These are phyloP conservation scores for Parotia lawesii DNA, from an alignment of 2,113 vertebrate species.

Conservation along the genomic window DNA sequence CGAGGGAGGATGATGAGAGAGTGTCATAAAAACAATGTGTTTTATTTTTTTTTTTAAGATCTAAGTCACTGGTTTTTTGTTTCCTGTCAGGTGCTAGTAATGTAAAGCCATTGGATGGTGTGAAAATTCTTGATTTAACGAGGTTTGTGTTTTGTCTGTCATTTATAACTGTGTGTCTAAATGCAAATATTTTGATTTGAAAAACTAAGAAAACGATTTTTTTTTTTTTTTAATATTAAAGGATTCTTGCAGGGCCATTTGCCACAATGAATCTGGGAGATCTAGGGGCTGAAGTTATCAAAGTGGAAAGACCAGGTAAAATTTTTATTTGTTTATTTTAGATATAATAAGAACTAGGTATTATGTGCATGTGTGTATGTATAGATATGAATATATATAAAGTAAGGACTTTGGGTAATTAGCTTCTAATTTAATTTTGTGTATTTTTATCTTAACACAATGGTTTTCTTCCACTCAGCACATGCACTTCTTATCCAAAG, in stretches of 20 bases:
- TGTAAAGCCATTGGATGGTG: constrained; percentile 78
- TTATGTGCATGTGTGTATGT: background rate
- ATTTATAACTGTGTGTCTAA: background rate
- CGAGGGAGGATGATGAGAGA: background rate
- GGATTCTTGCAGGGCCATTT: constrained; percentile 92
- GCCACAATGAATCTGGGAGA: constrained; percentile 96
- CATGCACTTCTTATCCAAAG: background rate
- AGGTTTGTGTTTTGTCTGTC: constrained; percentile 72
- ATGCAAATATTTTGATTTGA: background rate
- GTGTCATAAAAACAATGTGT: background rate
- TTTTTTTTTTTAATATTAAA: constrained; percentile 61
- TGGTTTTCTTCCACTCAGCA: background rate
- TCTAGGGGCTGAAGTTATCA: constrained; percentile 93
- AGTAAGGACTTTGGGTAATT: background rate
- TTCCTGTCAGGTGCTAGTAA: constrained; percentile 54
- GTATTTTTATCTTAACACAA: background rate
- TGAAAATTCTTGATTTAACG: constrained; percentile 84
- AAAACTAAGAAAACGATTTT: background rate
- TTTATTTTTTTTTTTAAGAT: background rate
- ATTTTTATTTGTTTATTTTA: background rate
- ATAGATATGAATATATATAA: too few species aligned
- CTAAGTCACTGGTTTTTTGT: constrained; percentile 43
- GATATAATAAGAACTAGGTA: background rate
- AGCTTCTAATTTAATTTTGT: background rate
- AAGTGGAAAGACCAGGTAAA: constrained; percentile 92